A percentile compares a stretch with the other conserved stretches of the same genome.
Conservation (phyloP, 2,113 vertebrate species). For the Stictonetta naevosa region DNA sequence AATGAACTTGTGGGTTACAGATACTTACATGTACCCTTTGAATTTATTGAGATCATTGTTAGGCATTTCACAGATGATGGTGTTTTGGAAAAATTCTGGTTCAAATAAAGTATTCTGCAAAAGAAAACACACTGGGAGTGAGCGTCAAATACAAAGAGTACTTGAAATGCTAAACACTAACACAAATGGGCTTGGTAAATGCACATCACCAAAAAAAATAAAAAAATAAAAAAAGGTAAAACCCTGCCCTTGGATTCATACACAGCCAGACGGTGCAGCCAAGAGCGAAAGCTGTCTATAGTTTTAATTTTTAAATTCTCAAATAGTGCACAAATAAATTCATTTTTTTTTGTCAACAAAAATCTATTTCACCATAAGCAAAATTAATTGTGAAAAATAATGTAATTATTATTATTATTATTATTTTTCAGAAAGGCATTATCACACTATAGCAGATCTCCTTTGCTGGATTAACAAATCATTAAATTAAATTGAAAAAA, state of each 20-base stretch:
- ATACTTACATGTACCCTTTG: constrained; percentile 89
- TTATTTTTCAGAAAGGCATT: neutral
- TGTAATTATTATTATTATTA: neutral
- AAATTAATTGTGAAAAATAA: neutral
- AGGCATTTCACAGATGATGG: constrained; percentile 89
- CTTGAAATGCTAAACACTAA: neutral
- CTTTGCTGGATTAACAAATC: neutral
- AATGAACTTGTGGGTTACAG: neutral
- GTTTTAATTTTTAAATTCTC: neutral
- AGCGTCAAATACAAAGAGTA: neutral
- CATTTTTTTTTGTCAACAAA: neutral
- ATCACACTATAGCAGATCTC: neutral
- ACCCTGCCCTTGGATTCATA: neutral
- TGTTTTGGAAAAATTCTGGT: constrained; percentile 82
- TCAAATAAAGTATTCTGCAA: constrained; percentile 75
- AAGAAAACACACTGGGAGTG: neutral
- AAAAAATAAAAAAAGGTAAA: too few species aligned
- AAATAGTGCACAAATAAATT: neutral
- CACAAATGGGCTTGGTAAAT: neutral
- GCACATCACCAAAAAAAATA: neutral
- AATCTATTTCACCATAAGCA: neutral
- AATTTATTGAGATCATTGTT: constrained; percentile 91
- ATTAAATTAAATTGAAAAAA: neutral
- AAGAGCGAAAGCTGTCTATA: neutral
- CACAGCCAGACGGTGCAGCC: neutral